phyloP scores from a whole-genome alignment of 2,113 vertebrate genomes.

The Gymnorhina tibicen region DNA sequence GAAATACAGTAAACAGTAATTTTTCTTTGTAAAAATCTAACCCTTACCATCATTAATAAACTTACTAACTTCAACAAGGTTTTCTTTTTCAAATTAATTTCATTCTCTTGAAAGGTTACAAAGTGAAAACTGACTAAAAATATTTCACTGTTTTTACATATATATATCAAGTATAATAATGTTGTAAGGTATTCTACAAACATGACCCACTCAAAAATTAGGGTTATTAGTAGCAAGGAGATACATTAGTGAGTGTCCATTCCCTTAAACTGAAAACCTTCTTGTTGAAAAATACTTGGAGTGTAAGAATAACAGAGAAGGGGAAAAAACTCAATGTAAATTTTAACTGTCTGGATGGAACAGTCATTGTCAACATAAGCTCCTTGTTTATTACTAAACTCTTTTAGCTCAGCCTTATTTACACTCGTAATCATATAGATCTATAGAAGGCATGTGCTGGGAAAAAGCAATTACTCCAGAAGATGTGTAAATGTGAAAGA shows the following conservation, averaged over 20 bases:
- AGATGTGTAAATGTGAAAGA: neutral
- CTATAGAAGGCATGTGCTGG: neutral
- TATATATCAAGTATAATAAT: neutral
- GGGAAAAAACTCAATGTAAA: neutral
- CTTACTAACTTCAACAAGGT: neutral
- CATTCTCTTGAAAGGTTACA: neutral
- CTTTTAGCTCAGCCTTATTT: neutral
- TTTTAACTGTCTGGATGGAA: neutral
- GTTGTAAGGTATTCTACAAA: neutral
- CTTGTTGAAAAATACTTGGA: neutral
- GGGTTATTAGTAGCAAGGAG: neutral
- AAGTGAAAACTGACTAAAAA: neutral
- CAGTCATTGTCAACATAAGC: neutral
- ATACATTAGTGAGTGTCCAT: neutral
- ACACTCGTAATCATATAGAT: neutral
- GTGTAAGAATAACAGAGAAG: neutral
- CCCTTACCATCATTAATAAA: neutral
- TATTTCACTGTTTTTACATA: neutral
- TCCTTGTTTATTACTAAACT: neutral
- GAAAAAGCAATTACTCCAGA: neutral
- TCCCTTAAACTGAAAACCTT: neutral
- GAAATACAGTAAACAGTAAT: slow-evolving; percentile 3
- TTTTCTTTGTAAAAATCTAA: neutral
- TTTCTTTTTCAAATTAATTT: neutral
- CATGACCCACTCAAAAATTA: neutral